A percentile compares a stretch with the other conserved stretches of the same genome.
Conservation (phyloP, 2,797 vertebrate genomes). For the Gorsachius magnificus region DNA sequence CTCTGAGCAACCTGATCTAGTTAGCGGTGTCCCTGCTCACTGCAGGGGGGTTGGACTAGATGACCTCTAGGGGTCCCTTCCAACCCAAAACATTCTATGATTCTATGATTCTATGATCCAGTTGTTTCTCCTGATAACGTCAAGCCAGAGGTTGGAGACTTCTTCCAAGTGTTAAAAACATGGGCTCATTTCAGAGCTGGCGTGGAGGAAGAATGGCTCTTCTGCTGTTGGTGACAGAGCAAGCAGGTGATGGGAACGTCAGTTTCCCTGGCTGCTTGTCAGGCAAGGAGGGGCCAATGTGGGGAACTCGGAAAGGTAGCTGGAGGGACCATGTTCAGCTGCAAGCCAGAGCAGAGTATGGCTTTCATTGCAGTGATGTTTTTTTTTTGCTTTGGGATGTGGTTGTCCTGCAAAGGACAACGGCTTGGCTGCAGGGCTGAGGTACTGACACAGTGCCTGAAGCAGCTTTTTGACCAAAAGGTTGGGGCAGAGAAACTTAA, state of each 20-base stretch:
- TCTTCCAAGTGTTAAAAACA: neutral
- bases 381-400: neutral
- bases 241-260: neutral
- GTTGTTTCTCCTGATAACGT: neutral
- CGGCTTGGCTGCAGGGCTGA: neutral
- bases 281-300: fast-evolving
- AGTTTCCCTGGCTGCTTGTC: neutral
- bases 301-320: neutral
- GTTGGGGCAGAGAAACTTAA: neutral
- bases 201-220: neutral
- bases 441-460: neutral
- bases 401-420: neutral
- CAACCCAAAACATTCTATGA: no score
- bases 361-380: neutral
- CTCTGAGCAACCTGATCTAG: no score
- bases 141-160: neutral
- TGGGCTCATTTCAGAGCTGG: neutral
- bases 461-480: neutral
- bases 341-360: neutral
- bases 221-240: neutral
- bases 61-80: no score
- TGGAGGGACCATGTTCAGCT: neutral
- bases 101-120: no score
- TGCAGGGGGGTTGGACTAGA: no score
- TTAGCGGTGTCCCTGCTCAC: no score